Evolutionary conservation across 2,113 vertebrate genomes (phyloP), one percentile per base, ranked within the genome.

Genomic region (Balaenoptera acutorostrata): DNA sequence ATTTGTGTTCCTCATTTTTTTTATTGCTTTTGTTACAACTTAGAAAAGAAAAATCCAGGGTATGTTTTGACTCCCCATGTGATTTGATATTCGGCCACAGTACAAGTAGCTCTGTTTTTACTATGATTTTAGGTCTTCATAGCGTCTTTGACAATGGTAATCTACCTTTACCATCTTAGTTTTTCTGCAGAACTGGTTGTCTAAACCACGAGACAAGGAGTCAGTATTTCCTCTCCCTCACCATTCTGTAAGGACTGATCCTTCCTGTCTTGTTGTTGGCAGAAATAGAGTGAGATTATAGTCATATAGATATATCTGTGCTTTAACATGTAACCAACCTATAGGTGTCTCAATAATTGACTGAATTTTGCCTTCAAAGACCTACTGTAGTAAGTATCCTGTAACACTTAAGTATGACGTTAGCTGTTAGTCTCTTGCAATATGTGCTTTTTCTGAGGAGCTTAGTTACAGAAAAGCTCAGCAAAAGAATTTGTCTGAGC

Each of bases 401-500:
- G 3, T 88, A 92, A 81, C 33, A 86, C 29, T 96, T 95, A 86
- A 15, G 69, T 94, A 31, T 95, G n/a, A 84, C 94, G 21, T 96
- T 95, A 90, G 29, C 85, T 94, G n/a, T 90, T 90, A 59, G 55
- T n/a, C 69, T 75, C 33, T 95, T 81, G 49, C 20, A 88, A 91
- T n/a, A 9, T 94, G 33, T 97, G 12, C 52, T 96, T 95, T 92
- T 95, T 71, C 88, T 75, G 33, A 88, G 88, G 64, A 93, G 44
- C 75, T 94, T 94, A 83, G 52, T 96, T 91, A 69, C 33, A 74
- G 41, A 92, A 72, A 92, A 59, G 39, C 18, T 71, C 44, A 83
- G 46, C 46, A 92, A 93, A 95, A 93, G 12, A 93, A 97, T 82
- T 86, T 78, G 11, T 88, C 69, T 64, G 46, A 94, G 17, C n/a